Conservation (phyloP, 2,113 vertebrate genomes). For the Strix aluco region DNA sequence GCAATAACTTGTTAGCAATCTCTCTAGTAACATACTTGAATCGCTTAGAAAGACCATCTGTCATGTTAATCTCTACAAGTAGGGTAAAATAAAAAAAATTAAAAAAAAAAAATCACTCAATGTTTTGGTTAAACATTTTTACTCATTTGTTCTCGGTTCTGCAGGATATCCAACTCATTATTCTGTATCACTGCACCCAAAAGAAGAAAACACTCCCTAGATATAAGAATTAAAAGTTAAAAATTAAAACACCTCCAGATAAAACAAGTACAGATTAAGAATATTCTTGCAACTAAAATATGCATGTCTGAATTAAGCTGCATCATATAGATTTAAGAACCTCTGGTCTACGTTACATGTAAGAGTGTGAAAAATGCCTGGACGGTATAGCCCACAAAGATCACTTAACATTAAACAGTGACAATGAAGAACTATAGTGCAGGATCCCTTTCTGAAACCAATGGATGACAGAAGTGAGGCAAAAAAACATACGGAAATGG, state of each 20-base stretch:
- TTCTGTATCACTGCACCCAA: not conserved
- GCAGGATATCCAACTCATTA: not conserved
- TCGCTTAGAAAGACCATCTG: not conserved
- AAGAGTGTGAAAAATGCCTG: not conserved
- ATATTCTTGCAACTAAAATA: not conserved
- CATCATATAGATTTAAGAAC: not conserved
- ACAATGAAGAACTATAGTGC: not conserved
- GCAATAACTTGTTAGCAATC: not conserved
- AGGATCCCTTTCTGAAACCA: not conserved
- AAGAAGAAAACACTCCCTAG: not conserved
- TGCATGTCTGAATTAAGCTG: not conserved
- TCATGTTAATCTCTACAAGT: not conserved
- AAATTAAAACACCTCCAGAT: not conserved
- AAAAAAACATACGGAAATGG: not conserved
- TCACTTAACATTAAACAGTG: not conserved
- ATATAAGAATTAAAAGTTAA: not conserved
- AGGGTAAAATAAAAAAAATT: not conserved
- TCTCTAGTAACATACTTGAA: not conserved
- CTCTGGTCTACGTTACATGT: not conserved
- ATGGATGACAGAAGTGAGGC: not conserved
- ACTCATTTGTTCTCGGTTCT: not conserved
- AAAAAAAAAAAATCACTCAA: not conserved
- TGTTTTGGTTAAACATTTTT: not conserved
- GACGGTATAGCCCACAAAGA: not conserved
- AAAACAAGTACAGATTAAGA: not conserved